phyloP scores from a whole-genome alignment of 2,797 vertebrate genomes.

The Dromococcyx pavoninus region DNA sequence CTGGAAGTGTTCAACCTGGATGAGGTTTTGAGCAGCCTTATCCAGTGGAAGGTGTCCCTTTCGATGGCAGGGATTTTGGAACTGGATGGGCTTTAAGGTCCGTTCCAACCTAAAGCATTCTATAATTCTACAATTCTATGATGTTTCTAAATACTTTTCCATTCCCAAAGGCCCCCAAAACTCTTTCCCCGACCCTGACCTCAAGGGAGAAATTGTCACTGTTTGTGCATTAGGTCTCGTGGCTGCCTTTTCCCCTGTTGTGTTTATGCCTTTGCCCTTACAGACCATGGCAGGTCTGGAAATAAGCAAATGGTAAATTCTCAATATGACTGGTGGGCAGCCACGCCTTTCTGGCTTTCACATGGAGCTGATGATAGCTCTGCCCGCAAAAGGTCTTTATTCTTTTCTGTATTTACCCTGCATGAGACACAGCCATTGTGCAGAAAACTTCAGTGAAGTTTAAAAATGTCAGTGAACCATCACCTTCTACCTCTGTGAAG shows the following conservation, averaged over 20 bases:
- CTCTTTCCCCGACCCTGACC: not conserved
- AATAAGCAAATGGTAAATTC: not conserved
- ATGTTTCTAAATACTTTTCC: not conserved
- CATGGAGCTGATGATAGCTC: not conserved
- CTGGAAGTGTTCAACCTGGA: no score
- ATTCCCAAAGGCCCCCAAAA: not conserved
- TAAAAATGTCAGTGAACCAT: not conserved
- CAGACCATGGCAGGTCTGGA: not conserved
- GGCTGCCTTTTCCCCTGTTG: not conserved
- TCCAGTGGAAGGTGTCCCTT: no score
- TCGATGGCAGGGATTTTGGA: no score
- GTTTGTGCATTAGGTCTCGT: not conserved
- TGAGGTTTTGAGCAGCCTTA: no score
- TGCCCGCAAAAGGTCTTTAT: not conserved
- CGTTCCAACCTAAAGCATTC: no score
- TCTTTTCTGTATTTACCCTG: not conserved
- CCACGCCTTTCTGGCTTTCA: not conserved
- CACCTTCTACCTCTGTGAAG: not conserved
- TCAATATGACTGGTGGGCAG: not conserved
- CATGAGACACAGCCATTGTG: not conserved
- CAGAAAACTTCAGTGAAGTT: not conserved
- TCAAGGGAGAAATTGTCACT: not conserved
- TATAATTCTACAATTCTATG: no score
- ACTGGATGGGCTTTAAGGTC: no score
- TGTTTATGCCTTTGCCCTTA: not conserved